A percentile compares a stretch with the other conserved stretches of the same genome.
Evolutionary conservation across 2,113 vertebrate species (phyloP).

Genomic region (Brachionichthys hirsutus): DNA sequence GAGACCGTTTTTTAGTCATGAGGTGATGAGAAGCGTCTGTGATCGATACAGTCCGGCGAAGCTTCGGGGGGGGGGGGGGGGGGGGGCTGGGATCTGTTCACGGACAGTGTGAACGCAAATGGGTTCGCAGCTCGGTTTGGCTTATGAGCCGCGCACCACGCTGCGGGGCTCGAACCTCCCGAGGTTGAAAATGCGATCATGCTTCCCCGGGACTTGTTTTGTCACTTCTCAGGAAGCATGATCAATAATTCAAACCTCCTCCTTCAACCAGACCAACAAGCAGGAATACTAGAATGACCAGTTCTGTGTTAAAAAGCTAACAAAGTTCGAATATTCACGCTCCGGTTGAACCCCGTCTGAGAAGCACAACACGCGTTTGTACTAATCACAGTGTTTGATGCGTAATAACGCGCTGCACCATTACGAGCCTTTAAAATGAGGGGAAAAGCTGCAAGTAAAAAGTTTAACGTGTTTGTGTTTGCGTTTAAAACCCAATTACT

Average conservation of each 20-base stretch:
- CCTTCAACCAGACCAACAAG: constrained; percentile 12
- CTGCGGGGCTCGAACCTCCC: constrained; percentile 70
- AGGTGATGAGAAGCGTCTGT: constrained; percentile 50
- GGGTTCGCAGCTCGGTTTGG: constrained; percentile 39
- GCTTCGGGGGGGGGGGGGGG: constrained; percentile 15
- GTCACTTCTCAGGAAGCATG: constrained; percentile 42
- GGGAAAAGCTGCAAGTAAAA: constrained; percentile 36
- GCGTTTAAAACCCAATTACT: constrained; percentile 8
- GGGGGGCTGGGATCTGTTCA: constrained; percentile 26
- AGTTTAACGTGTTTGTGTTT: constrained; percentile 32
- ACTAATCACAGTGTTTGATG: constrained; percentile 11
- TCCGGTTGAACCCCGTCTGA: neutral
- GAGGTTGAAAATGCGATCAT: constrained; percentile 62
- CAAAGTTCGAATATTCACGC: constrained; percentile 34
- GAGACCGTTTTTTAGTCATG: constrained; percentile 35
- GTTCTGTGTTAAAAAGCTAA: neutral
- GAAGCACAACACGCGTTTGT: constrained; percentile 19
- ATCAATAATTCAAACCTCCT: constrained; percentile 64
- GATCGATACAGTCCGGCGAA: constrained; percentile 5
- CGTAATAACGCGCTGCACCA: constrained; percentile 27
- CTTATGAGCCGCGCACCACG: constrained; percentile 51
- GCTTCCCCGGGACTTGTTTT: constrained; percentile 53
- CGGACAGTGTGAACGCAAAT: constrained; percentile 43
- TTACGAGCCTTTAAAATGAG: constrained; percentile 49
- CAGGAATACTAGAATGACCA: neutral